Evolutionary conservation across 2,888 invertebrate genomes (phyloP), one percentile per base, ranked within the genome.

Genomic region (Invenusta paracnida): DNA sequence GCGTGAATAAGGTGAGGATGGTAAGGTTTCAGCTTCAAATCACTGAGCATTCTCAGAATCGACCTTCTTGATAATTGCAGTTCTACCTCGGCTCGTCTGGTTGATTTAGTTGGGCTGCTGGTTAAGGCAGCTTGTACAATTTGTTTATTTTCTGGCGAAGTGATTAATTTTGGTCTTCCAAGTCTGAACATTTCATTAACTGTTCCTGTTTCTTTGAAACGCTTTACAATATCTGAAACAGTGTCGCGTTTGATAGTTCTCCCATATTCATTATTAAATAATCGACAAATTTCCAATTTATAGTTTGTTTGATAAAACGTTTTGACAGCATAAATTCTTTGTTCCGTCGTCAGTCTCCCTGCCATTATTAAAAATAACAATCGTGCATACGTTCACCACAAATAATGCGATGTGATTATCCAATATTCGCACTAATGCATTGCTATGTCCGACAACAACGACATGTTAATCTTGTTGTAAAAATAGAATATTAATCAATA

Each of bases 21-120:
- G 17, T 73, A 73, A 73, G 73, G 73, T 73, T 73, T 73, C 73
- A 73, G 73, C 23, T 73, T 73, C 27, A 73, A 73, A 5, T 73
- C 73, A n/a, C 11, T 73, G 73, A 73, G 73, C 73, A 73, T 73
- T 73, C 73, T 73, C 73, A 13, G 73, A 73, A 73, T 73, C 23
- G 2, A 73, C 25, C 17, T 23, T 73, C 73, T 73, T 73, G 73
- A 73, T 73, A 73, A 13, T 73, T 23, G 11, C 27, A 73, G 25
- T 73, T 73, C 73, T 73, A 25, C 27, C 25, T 73, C 23, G 27
- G 73, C 73, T n/a, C 25, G 2, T 5, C 73, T 73, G 73, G 73
- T 73, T 73, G 73, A 73, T 73, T 73, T 73, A 73, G 73, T 73
- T 73, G 73, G 73, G 23, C 73, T 73, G 73, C 23, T 73, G 73